Conservation (phyloP, 2,888 invertebrate genomes). For the Parapristionchus giblindavisi region DNA sequence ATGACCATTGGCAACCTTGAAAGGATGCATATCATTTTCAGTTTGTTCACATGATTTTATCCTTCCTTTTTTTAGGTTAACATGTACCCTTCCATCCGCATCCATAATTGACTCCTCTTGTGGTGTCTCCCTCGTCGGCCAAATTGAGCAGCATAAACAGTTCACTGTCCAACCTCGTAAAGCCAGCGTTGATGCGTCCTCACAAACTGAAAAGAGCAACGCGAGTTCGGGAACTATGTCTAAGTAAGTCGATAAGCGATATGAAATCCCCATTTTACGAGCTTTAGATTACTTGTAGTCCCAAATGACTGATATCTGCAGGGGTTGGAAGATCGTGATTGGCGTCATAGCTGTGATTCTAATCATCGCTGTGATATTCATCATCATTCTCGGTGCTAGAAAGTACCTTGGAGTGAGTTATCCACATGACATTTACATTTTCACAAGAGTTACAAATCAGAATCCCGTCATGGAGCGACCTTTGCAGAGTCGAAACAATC, state of each 20-base stretch:
- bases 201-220: constrained; percentile 2
- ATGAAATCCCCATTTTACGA: not conserved
- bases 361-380: constrained; percentile 42
- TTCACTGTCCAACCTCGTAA: not conserved
- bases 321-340: constrained; percentile 50
- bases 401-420: constrained; percentile 42
- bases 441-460: too few species aligned
- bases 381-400: constrained; percentile 49
- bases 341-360: constrained; percentile 46
- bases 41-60: not conserved
- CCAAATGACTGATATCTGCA: not conserved
- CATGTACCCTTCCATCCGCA: constrained; percentile 20
- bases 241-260: not conserved
- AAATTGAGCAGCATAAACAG: constrained; percentile 4
- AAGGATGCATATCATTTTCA: too few species aligned
- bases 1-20: too few species aligned
- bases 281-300: not conserved
- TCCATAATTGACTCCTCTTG: constrained; percentile 15
- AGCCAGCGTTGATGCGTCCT: not conserved
- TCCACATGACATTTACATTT: not conserved
- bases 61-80: constrained; percentile 8
- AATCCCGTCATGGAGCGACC: too few species aligned
- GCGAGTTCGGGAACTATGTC: not conserved
- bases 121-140: not conserved
- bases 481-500: constrained; percentile 33